Evolutionary conservation across 2,888 invertebrate species (phyloP).

Genomic region (Apamea sordens): DNA sequence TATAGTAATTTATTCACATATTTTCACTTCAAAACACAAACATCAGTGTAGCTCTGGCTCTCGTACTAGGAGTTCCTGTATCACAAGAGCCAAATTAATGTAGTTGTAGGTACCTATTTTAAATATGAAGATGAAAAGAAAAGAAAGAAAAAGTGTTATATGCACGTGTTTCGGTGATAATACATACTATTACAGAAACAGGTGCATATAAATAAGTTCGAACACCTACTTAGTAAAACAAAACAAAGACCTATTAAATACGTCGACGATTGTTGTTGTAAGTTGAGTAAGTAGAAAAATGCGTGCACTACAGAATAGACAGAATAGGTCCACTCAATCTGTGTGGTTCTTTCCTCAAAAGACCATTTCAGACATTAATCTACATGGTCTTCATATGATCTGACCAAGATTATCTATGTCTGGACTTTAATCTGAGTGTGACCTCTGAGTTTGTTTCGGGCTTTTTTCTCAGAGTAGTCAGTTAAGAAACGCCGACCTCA

Average conservation of each 20-base stretch:
- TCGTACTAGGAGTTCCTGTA: neutral
- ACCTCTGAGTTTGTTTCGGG: neutral
- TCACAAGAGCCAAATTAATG: no score
- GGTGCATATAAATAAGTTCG: neutral
- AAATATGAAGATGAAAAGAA: neutral
- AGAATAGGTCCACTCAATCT: neutral
- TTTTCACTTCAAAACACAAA: neutral
- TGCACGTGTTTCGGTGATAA: no score
- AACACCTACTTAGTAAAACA: neutral
- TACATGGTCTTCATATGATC: neutral
- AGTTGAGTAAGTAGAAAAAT: no score
- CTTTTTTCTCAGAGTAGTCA: neutral
- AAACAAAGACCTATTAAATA: neutral
- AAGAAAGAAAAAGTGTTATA: no score
- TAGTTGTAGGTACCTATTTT: neutral
- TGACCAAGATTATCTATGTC: neutral
- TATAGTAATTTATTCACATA: neutral
- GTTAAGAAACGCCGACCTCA: neutral
- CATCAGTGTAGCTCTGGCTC: neutral
- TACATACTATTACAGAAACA: neutral
- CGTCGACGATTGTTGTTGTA: neutral
- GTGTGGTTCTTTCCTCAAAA: neutral
- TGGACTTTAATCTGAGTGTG: neutral
- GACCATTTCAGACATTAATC: neutral
- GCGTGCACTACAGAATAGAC: no score